Evolutionary conservation across 2,797 vertebrate genomes (phyloP), one percentile per base, ranked within the genome.

Genomic region (Nyctibius grandis): DNA sequence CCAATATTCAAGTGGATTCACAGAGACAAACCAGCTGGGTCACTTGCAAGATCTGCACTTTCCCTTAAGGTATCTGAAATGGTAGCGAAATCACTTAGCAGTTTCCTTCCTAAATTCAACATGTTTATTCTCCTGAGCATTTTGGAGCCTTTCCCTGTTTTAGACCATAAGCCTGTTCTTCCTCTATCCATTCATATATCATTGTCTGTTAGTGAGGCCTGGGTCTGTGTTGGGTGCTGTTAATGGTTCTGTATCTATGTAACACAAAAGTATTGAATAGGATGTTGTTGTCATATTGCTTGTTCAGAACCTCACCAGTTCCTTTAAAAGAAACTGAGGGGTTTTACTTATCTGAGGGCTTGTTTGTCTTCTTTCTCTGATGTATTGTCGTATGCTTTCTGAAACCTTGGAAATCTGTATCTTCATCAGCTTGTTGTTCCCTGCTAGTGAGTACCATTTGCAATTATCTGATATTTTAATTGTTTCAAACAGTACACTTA

Each of bases 381-480:
- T 31, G 26, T 38, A 61, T 42, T 73, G 17, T 33, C 1, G 0
- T 42, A 26, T 28, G 15, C 23, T 59, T 84, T 76, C 81, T 79
- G 51, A 70, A 85, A 59, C 9, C 33, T 81, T 54, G 42, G 16
- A 69, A 87, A 59, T 61, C 11, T 56, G 9, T 54, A 7, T 44
- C 17, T 59, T 87, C 29, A 42, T 56, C 10, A 29, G 6, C 23
- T 75, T 61, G 6, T 33, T 88, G 8, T 72, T 67, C 6, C 13
- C 7, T 69, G 31, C 9, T 13, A 51, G 38, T 0, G 0, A 51
- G 26, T 29, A 15, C 4, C 3, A 5, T 61, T 82, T 92, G 13
- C 12, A 79, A 9, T 63, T 90, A 68, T 61, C 20, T 73, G 42
- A 23, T 78, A 56, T 90, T 93, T 73, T 42, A 81, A 17, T 56